Conservation (phyloP, 2,888 invertebrate species). For the Drosophila ezoana region DNA sequence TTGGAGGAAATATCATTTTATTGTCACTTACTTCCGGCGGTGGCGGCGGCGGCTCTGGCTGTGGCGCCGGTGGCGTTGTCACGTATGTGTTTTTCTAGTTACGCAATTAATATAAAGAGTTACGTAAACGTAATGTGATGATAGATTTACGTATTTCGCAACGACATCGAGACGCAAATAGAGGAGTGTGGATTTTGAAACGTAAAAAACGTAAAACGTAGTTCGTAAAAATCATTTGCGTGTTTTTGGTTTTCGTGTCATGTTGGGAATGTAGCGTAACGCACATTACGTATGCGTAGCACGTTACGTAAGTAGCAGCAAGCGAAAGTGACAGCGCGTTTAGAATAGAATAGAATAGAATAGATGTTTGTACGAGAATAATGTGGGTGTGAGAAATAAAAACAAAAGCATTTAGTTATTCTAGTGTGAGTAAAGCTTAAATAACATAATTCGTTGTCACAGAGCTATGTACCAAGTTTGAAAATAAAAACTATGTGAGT, state of each 20-base stretch:
- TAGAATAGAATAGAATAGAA: slow-evolving; percentile 23
- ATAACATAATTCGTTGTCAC: slow-evolving; percentile 16
- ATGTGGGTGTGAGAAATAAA: slow-evolving; percentile 21
- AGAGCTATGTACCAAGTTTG: slow-evolving; percentile 21
- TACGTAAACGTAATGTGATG: slow-evolving; percentile 54
- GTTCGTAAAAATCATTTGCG: slow-evolving; percentile 38
- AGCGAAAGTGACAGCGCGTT: slow-evolving; percentile 55
- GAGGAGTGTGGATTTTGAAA: slow-evolving; percentile 30
- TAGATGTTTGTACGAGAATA: slow-evolving; percentile 23
- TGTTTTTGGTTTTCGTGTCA: slow-evolving; percentile 30
- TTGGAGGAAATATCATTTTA: slow-evolving; percentile 18
- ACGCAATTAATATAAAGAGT: slow-evolving; percentile 54
- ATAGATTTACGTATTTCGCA: slow-evolving; percentile 42
- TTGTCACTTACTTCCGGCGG: slow-evolving; percentile 75
- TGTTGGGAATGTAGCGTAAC: slow-evolving; percentile 42
- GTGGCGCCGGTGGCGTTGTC: slow-evolving; percentile 71
- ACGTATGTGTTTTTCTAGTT: slow-evolving; percentile 76
- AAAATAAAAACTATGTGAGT: slow-evolving; percentile 18
- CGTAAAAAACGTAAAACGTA: slow-evolving; percentile 25
- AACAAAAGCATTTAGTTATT: slow-evolving; percentile 15
- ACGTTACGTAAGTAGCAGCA: slow-evolving; percentile 53
- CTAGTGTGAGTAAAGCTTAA: slow-evolving; percentile 6
- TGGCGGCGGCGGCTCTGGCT: slow-evolving; percentile 70
- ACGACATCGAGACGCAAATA: slow-evolving; percentile 55
- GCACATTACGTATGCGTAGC: slow-evolving; percentile 50